Conservation (phyloP, 2,113 vertebrate species). For the Casuarius casuarius region DNA sequence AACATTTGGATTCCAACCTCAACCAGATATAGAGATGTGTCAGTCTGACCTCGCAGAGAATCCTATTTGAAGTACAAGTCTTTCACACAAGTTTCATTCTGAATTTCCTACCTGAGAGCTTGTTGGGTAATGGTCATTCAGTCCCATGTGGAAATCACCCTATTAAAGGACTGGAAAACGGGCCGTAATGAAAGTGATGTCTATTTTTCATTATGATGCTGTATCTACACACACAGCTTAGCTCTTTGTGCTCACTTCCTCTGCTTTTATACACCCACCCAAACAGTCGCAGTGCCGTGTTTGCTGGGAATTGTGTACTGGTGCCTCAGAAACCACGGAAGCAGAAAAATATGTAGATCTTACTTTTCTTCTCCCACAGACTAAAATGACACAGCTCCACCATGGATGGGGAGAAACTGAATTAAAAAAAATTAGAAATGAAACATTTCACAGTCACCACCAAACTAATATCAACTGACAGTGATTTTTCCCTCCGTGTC, state of each 20-base stretch:
- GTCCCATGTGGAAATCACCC: background rate
- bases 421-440: background rate
- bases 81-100: background rate
- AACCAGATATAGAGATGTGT: background rate
- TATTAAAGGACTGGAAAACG: background rate
- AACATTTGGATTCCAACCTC: background rate
- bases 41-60: background rate
- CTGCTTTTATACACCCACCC: background rate
- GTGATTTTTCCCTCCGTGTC: slow-evolving; percentile 21
- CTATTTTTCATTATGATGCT: background rate
- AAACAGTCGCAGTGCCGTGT: background rate
- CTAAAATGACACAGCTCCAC: background rate
- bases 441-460: background rate
- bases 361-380: background rate
- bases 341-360: background rate
- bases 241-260: background rate
- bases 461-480: slow-evolving; percentile 9
- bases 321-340: slow-evolving; percentile 10
- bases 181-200: background rate
- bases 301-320: background rate
- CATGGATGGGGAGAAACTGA: background rate
- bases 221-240: background rate
- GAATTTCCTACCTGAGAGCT: background rate
- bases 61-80: background rate
- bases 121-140: background rate